phyloP scores from a whole-genome alignment of 2,888 invertebrate species.

The Camponotus fellah region DNA sequence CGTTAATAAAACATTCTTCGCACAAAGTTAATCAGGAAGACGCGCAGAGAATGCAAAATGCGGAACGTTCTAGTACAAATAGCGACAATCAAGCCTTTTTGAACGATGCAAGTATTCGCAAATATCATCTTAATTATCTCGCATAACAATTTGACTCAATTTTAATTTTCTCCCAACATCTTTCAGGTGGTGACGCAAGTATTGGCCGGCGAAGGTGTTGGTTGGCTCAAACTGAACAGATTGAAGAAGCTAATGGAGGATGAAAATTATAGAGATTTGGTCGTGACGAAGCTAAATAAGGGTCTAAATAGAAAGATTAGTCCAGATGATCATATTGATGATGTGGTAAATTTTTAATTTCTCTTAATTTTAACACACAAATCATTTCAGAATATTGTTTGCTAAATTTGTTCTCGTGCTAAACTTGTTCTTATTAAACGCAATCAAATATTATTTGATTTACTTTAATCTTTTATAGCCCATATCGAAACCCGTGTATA shows the following conservation, averaged over 20 bases:
- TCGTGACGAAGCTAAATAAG: slow-evolving; percentile 97
- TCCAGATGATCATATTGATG: slow-evolving; percentile 98
- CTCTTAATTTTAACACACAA: not conserved
- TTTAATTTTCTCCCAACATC: slow-evolving; percentile 9
- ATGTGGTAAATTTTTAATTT: slow-evolving; percentile 91
- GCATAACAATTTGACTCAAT: not conserved
- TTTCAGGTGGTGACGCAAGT: slow-evolving; percentile 92
- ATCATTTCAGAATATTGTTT: not conserved
- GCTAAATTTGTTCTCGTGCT: not conserved
- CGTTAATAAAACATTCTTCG: slow-evolving; percentile 94
- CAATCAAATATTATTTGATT: not conserved
- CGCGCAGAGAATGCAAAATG: slow-evolving; percentile 89
- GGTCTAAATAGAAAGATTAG: slow-evolving; percentile 97
- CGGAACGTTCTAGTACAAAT: slow-evolving; percentile 92
- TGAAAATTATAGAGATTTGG: slow-evolving; percentile 98
- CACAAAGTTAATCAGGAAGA: slow-evolving; percentile 90
- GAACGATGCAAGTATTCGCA: slow-evolving; percentile 91
- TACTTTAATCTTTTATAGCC: slow-evolving; percentile 88
- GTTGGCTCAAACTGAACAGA: slow-evolving; percentile 97
- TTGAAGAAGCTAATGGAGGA: slow-evolving; percentile 99
- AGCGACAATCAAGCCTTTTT: slow-evolving; percentile 97
- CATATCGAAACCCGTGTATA: slow-evolving; percentile 96
- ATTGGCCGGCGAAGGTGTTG: slow-evolving; percentile 96
- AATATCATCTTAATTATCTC: not conserved
- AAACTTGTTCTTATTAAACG: too few relatives aligned